Conservation (phyloP, 37 sponge, comb jelly and placozoan genomes). For the Theonella swinhoei region DNA sequence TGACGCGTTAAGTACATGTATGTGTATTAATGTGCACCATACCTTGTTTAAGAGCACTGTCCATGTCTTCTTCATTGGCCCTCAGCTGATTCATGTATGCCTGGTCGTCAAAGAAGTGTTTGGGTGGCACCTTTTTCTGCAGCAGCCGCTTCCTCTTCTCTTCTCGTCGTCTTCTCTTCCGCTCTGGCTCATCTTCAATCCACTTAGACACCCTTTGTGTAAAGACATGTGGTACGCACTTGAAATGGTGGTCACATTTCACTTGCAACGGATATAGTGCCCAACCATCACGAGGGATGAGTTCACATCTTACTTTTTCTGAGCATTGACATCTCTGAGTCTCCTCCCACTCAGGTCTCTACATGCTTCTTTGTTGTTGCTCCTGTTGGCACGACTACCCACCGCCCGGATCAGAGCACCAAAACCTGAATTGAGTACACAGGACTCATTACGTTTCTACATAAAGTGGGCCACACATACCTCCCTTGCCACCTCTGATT, state of each 20-base stretch:
- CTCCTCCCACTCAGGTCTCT: conserved; percentile 95
- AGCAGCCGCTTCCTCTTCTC: conserved; percentile 58
- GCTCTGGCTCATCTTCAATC: conserved; percentile 73
- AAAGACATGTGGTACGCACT: background rate
- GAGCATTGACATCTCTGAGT: conserved; percentile 90
- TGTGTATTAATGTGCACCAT: too few species aligned
- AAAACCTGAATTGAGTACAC: conserved; percentile 70
- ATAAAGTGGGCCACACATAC: conserved; percentile 17
- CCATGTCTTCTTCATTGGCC: conserved; percentile 50
- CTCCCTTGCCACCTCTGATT: conserved; percentile 85
- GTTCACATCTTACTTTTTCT: conserved; percentile 76
- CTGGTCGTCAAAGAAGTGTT: conserved; percentile 65
- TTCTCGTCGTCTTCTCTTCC: conserved; percentile 43
- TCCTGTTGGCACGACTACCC: conserved; percentile 87
- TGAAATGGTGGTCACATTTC: too few species aligned
- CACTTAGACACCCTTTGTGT: conserved; percentile 84
- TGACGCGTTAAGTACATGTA: background rate
- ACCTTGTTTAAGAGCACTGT: conserved; percentile 82
- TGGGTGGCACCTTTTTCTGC: conserved; percentile 45
- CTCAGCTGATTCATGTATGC: conserved; percentile 75
- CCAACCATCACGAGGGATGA: background rate
- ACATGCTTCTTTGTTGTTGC: conserved; percentile 90
- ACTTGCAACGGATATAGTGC: background rate
- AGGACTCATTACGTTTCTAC: background rate
- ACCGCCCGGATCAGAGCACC: conserved; percentile 97